Base-by-base conservation (phyloP, 2,888 invertebrate genomes). In the Eumacrocentrus americanus region DNA sequence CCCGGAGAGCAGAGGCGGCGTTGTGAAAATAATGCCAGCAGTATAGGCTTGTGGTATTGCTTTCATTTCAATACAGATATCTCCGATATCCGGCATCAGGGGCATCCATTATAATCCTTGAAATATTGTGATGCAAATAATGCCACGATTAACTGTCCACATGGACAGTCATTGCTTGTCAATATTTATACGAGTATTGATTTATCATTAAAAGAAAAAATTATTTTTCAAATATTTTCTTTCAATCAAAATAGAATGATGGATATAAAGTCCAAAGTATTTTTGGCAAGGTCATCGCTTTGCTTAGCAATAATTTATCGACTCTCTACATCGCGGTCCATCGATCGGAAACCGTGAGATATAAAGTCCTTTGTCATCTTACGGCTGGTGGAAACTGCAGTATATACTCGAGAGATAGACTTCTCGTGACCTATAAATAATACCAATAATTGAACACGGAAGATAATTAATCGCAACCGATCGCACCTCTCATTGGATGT, bases 361-460 rank as follows among this genome's bases (percentile, higher is more conserved):
- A 52, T 18, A 42, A 50, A 40, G 38, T 52, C 34, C 16, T 12
- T 52, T 40, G 52, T 52, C 40, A 25, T 40, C 50, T 18, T 18
- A 50, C 16, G 52, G n/a, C n/a, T n/a, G n/a, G n/a, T n/a, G n/a
- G n/a, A n/a, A n/a, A n/a, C n/a, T n/a, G n/a, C n/a, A n/a, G n/a
- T n/a, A n/a, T n/a, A n/a, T n/a, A n/a, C n/a, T n/a, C n/a, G n/a
- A n/a, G n/a, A 44, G 44, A n/a, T 44, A 25, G 9, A 46, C 23
- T 42, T 29, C 11, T 20, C n/a, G n/a, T 47, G 55, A 55, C 46
- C 55, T 47, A 55, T 47, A 47, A 55, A 23, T 25, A 47, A n/a
- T n/a, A n/a, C 55, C 37, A 7, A 55, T 46, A 55, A 55, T 55
- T 34, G 37, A 47, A 47, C 16, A 22, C 9, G 37, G 14, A 47